A percentile compares a stretch with the other conserved stretches of the same genome.
These are phyloP conservation scores for Smutsia gigantea DNA, from an alignment of 2,797 vertebrate genomes.

Conservation along the genomic window DNA sequence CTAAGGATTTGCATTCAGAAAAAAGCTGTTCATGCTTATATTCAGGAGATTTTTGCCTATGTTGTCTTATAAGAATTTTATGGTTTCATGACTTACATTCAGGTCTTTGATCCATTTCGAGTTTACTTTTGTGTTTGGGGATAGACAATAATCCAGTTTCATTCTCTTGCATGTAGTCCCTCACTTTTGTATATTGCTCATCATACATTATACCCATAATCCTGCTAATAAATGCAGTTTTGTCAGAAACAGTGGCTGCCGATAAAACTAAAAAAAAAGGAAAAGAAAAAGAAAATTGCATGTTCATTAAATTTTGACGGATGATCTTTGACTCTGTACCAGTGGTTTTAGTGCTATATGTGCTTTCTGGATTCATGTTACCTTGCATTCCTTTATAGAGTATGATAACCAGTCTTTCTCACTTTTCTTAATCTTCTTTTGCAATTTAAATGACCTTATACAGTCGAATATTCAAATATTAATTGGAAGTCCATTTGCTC, in stretches of 20 bases:
- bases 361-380: conserved; percentile 33
- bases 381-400: neutral
- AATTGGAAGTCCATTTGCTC: neutral
- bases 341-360: neutral
- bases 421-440: neutral
- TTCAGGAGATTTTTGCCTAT: too few relatives aligned
- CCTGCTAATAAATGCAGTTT: conserved; percentile 73
- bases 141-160: too few relatives aligned
- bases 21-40: too few relatives aligned
- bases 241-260: conserved; percentile 60
- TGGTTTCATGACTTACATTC: too few relatives aligned
- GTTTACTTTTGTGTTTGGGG: too few relatives aligned
- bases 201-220: conserved; percentile 68
- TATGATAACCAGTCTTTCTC: conserved; percentile 41
- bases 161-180: neutral
- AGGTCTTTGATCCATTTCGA: too few relatives aligned
- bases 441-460: conserved; percentile 6
- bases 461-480: neutral
- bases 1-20: too few relatives aligned
- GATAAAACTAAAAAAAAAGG: neutral
- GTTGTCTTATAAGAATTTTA: too few relatives aligned
- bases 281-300: neutral
- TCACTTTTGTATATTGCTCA: conserved; percentile 70
- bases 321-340: conserved; percentile 45
- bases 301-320: conserved; percentile 60